These are phyloP conservation scores for Tragelaphus buxtoni DNA, from an alignment of 2,113 vertebrate genomes.

Conservation along the genomic window DNA sequence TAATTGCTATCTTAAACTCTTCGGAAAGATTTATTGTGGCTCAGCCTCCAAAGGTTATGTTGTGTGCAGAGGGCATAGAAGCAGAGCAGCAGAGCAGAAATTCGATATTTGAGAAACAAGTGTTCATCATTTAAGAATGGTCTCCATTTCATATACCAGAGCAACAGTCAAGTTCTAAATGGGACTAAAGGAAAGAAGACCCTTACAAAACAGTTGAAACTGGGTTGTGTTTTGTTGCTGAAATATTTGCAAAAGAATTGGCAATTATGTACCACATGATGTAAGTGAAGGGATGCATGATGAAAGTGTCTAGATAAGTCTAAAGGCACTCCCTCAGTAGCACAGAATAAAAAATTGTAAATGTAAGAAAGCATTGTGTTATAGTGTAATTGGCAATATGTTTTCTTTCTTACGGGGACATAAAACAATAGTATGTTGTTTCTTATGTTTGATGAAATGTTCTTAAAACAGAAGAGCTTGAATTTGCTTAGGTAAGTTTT, in stretches of 20 bases:
- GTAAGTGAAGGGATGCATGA: not conserved
- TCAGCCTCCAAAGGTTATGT: not conserved
- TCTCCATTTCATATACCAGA: not conserved
- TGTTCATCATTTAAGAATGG: not conserved
- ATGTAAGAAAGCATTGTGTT: not conserved
- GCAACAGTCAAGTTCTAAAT: not conserved
- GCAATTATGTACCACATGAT: not conserved
- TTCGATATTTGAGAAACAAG: not conserved
- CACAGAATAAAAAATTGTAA: not conserved
- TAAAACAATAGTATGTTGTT: not conserved
- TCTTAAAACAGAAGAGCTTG: slow-evolving; percentile 12
- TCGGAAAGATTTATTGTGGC: not conserved
- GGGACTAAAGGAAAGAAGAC: not conserved
- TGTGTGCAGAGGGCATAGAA: not conserved
- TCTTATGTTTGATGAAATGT: not conserved
- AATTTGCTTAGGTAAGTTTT: not conserved
- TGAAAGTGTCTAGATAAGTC: not conserved
- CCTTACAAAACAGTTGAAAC: not conserved
- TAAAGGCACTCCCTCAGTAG: not conserved
- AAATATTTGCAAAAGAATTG: not conserved
- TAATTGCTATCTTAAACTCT: not conserved
- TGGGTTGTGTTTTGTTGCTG: not conserved
- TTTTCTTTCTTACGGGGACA: not conserved
- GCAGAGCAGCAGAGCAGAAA: not conserved
- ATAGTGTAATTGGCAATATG: not conserved